phyloP scores from a whole-genome alignment of 2,797 vertebrate species.

The Hyperoplus immaculatus region DNA sequence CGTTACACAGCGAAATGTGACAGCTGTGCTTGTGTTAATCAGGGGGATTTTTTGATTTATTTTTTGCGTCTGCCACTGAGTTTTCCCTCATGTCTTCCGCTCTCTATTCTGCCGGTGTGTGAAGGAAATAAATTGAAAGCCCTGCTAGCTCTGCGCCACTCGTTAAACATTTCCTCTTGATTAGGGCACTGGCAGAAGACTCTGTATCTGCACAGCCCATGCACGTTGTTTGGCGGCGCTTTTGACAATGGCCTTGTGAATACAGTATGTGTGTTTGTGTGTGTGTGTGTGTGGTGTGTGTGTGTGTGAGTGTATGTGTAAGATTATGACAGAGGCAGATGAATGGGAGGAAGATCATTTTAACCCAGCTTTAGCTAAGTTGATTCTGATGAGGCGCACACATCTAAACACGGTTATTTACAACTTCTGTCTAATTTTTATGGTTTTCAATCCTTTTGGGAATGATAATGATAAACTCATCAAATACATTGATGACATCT shows the following conservation, averaged over 20 bases:
- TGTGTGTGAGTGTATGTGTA: constrained; percentile 27
- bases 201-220: constrained; percentile 52
- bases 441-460: constrained; percentile 12
- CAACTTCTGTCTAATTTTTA: constrained; percentile 17
- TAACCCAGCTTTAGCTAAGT: constrained; percentile 37
- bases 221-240: constrained; percentile 52
- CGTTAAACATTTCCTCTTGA: constrained; percentile 71
- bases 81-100: constrained; percentile 22
- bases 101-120: constrained; percentile 17
- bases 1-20: constrained; percentile 1
- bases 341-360: constrained; percentile 46
- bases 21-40: constrained; percentile 37
- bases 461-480: constrained; percentile 5
- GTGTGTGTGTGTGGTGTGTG: too few species aligned
- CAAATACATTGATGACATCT: constrained; percentile 23
- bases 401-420: constrained; percentile 33
- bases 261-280: background rate
- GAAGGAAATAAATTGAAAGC: constrained; percentile 65
- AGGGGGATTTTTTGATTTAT: constrained; percentile 19
- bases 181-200: constrained; percentile 67
- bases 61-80: constrained; percentile 1
- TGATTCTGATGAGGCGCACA: constrained; percentile 40
- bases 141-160: constrained; percentile 51
- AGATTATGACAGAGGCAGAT: constrained; percentile 29
- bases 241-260: constrained; percentile 34